A percentile compares a stretch with the other conserved stretches of the same genome.
Conservation (phyloP, 2,113 vertebrate genomes). For the Erpornis zantholeuca region DNA sequence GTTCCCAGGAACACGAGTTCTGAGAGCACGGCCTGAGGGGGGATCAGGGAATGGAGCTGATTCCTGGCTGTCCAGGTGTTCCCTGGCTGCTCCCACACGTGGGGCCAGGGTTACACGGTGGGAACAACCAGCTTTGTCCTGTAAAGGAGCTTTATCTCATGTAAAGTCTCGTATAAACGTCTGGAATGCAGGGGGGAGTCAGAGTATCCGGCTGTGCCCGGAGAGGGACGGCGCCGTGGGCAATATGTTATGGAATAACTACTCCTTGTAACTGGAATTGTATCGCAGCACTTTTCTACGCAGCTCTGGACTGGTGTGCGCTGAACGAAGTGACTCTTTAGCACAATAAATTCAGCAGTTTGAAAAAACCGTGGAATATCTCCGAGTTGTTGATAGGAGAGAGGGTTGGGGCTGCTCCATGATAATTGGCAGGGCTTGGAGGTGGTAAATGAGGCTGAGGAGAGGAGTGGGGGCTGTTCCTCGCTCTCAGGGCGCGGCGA, state of each 20-base stretch:
- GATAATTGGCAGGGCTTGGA: too few relatives aligned
- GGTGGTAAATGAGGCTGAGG: too few relatives aligned
- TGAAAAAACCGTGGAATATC: background rate
- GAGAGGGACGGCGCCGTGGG: background rate
- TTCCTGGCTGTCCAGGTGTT: background rate
- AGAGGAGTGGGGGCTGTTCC: too few relatives aligned
- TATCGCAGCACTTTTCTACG: background rate
- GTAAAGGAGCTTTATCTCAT: background rate
- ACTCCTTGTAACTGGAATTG: background rate
- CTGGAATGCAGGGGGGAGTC: background rate
- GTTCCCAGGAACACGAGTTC: slow-evolving; percentile 10
- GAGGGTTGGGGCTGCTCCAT: background rate
- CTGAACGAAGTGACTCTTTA: background rate
- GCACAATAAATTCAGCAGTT: background rate
- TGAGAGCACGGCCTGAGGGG: rapidly evolving
- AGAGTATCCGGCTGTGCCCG: background rate
- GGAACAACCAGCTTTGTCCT: background rate
- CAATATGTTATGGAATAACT: background rate
- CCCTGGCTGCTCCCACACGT: background rate
- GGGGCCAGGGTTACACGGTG: background rate
- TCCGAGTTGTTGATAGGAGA: background rate
- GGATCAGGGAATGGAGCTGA: background rate
- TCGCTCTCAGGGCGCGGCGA: background rate
- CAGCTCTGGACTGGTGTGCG: background rate
- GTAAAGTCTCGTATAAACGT: background rate